These are phyloP conservation scores for Seriola aureovittata DNA, from an alignment of 2,113 vertebrate species.

Conservation along the genomic window DNA sequence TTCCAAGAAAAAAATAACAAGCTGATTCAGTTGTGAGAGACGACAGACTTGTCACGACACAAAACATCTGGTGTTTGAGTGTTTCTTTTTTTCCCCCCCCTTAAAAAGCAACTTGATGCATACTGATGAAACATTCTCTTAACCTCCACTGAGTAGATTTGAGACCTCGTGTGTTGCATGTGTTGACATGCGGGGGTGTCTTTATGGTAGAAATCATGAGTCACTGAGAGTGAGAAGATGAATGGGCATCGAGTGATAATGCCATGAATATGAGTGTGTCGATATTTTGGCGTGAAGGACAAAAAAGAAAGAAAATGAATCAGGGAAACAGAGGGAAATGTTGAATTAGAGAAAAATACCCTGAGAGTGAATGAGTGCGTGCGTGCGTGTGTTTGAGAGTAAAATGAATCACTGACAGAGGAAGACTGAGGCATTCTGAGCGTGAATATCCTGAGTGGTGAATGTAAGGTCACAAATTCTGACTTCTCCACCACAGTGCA, in stretches of 20 bases:
- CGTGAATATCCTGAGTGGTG: constrained; percentile 20
- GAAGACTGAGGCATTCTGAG: not conserved
- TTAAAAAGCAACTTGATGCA: constrained; percentile 28
- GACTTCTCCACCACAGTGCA: constrained; percentile 33
- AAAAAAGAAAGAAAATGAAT: constrained; percentile 3
- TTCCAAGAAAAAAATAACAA: constrained; percentile 43
- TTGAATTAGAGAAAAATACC: constrained; percentile 2
- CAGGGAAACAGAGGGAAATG: not conserved
- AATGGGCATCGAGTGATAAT: not conserved
- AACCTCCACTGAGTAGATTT: constrained; percentile 22
- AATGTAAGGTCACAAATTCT: constrained; percentile 37
- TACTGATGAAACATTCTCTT: constrained; percentile 24
- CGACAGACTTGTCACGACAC: constrained; percentile 52
- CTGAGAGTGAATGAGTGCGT: constrained; percentile 1
- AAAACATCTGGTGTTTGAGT: constrained; percentile 61
- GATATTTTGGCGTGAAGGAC: constrained; percentile 12
- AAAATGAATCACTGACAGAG: constrained; percentile 21
- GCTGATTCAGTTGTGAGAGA: constrained; percentile 48
- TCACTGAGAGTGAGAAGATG: not conserved
- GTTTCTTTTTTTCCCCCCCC: not conserved
- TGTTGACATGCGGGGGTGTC: constrained; percentile 24
- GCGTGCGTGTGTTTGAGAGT: not conserved
- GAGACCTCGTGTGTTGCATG: constrained; percentile 10
- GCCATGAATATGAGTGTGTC: constrained; percentile 3
- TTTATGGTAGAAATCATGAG: constrained; percentile 14